phyloP scores from a whole-genome alignment of 2,113 vertebrate genomes.

The Xiphophorus hellerii region DNA sequence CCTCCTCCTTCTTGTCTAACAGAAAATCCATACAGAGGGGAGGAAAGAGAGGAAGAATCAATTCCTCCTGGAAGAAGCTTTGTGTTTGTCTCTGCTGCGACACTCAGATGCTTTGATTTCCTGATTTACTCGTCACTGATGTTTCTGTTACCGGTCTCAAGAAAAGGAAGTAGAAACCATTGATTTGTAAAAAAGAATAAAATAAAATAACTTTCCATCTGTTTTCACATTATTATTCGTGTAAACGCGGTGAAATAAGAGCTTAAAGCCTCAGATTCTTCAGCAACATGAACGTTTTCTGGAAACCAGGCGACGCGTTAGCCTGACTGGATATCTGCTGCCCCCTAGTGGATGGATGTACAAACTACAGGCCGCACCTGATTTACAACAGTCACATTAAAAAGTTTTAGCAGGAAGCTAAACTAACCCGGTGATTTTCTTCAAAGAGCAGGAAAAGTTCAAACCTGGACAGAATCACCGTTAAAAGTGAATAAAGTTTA shows the following conservation, averaged over 20 bases:
- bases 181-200: background rate
- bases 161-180: background rate
- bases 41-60: conserved; percentile 12
- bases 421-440: background rate
- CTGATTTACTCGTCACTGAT: conserved; percentile 8
- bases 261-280: background rate
- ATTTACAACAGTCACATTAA: too few relatives aligned
- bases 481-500: too few relatives aligned
- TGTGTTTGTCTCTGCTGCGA: background rate
- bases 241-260: accelerated
- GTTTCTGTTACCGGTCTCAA: background rate
- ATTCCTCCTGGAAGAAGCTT: conserved; percentile 7
- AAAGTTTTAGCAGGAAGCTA: background rate
- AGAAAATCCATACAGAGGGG: conserved; percentile 45
- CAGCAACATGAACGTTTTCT: background rate
- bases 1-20: conserved; percentile 32
- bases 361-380: background rate
- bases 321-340: conserved; percentile 11
- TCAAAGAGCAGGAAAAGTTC: too few relatives aligned
- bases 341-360: conserved; percentile 20
- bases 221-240: background rate
- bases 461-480: too few relatives aligned
- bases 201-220: background rate
- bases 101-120: conserved; percentile 2
- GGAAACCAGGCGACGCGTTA: background rate